Evolutionary conservation across 30 jellyfish, hydroid and myxozoan genomes (phyloP), one percentile per base, ranked within the genome.

Genomic region (Clytia hemisphaerica): DNA sequence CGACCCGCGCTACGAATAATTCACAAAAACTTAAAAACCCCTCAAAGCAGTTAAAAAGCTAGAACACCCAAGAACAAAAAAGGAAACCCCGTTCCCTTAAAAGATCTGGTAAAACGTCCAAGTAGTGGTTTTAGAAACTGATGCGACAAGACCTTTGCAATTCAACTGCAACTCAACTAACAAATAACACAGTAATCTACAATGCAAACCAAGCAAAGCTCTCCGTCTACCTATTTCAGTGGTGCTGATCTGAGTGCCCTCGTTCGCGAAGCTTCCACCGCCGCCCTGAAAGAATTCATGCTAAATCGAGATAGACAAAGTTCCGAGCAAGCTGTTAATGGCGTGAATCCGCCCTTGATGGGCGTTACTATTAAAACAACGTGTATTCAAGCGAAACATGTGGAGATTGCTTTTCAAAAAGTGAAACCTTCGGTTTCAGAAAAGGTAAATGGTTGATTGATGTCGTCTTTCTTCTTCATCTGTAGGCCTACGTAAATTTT

Each of bases 201-300:
- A 40, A 7, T 40, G 16, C 16, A 7, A 7, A 40, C n/a, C n/a
- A n/a, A n/a, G n/a, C n/a, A n/a, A n/a, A n/a, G n/a, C n/a, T n/a
- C n/a, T n/a, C n/a, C n/a, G n/a, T n/a, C n/a, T n/a, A 21, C 54
- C 6, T 22, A 14, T 37, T 69, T 49, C 30, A 88, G 97, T 74
- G 97, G 97, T 29, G 97, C 97, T 25, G 97, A 88, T 68, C 71
- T 88, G 2, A 85, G 83, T 34, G 94, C 97, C 4, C 78, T 88
- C 25, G 93, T 88, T 15, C 94, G 97, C 14, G 97, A 88, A 58
- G 97, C 97, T 24, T 79, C 97, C 4, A 83, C 75, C 44, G 77
- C 78, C 38, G 78, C 93, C 2, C 54, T 88, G 26, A 80, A 75
- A 49, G 97, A 88, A 47, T 75, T 42, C 45, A 73, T 80, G 93